Base-by-base conservation (phyloP, 2,113 vertebrate species). In the Thalassoma bifasciatum region DNA sequence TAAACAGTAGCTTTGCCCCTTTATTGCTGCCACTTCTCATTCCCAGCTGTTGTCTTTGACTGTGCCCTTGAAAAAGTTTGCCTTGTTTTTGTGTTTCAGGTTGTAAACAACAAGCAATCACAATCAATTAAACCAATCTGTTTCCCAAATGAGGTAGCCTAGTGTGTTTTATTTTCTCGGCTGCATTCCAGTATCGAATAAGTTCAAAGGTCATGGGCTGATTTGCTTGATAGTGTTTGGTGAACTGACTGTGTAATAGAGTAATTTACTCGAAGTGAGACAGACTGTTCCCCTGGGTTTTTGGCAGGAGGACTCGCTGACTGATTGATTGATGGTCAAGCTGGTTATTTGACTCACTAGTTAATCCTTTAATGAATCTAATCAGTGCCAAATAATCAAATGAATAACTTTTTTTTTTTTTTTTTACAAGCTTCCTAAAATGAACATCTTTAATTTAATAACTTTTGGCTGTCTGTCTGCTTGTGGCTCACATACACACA, bases 51-150 rank as follows among this genome's bases (percentile, higher is more conserved):
- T 73, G 26, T 68, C 42, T 68, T 23, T 66, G 51, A 77, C 61
- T 81, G 57, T 83, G 81, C 40, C 66, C 66, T 73, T 82, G 68
- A 70, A 61, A n/a, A 71, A 60, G 49, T 51, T 46, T 46, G 19
- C 26, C 21, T 46, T 23, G 10, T 26, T 67, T 50, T 67, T 49
- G 30, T 36, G 6, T 36, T 63, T 38, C 24, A 23, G 26, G 57
- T 44, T 66, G 72, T 82, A 69, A 85, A 79, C 58, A 81, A 58
- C 63, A 69, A 22, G 51, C 66, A 58, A 63, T 68, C 50, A 46
- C 26, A 74, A 85, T 88, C 88, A 85, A 85, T 79, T 56, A 79
- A 77, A 71, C 22, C 38, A 51, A 82, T 85, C 50, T 57, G 72
- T 85, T 66, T 83, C 61, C 57, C 58, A 44, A 65, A 80, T 36